A percentile compares a stretch with the other conserved stretches of the same genome.
Evolutionary conservation across 2,113 vertebrate species (phyloP).

Genomic region (Chascanopsetta lugubris): DNA sequence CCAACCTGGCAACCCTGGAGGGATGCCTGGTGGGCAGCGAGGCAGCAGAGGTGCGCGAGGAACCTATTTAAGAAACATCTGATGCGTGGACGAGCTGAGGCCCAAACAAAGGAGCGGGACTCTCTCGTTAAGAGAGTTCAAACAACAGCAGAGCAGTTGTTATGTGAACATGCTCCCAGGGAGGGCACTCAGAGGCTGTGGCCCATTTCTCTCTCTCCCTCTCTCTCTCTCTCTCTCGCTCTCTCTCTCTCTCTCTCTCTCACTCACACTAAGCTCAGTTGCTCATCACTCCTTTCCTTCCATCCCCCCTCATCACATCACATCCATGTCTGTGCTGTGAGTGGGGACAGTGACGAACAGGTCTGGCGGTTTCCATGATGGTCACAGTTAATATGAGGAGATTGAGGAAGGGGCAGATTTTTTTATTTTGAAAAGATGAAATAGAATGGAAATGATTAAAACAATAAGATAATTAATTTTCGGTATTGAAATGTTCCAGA

Average conservation of each 20-base stretch:
- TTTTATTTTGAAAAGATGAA: no score
- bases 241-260: constrained; percentile 16
- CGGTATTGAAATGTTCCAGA: no score
- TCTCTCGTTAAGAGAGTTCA: constrained; percentile 67
- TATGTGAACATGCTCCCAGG: constrained; percentile 45
- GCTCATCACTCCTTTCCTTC: constrained; percentile 33
- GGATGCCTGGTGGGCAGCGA: constrained; percentile 37
- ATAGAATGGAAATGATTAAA: constrained; percentile 1
- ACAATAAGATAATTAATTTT: no score
- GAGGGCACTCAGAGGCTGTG: constrained; percentile 55
- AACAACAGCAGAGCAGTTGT: constrained; percentile 58
- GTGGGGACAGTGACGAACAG: constrained; percentile 52
- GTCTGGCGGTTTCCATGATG: constrained; percentile 43
- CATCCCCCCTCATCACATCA: constrained; percentile 39
- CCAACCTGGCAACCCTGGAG: no score
- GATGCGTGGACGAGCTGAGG: constrained; percentile 69
- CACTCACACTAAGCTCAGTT: constrained; percentile 24
- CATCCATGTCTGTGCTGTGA: constrained; percentile 57
- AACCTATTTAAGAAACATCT: constrained; percentile 69
- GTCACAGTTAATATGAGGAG: constrained; percentile 42
- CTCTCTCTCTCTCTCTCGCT: not conserved
- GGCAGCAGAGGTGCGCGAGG: constrained; percentile 44
- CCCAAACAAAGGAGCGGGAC: constrained; percentile 71
- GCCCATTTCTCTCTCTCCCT: constrained; percentile 46
- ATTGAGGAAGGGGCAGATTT: constrained; percentile 15